These are phyloP conservation scores for Dysmachus trigonus DNA, from an alignment of 2,888 invertebrate genomes.

Conservation along the genomic window DNA sequence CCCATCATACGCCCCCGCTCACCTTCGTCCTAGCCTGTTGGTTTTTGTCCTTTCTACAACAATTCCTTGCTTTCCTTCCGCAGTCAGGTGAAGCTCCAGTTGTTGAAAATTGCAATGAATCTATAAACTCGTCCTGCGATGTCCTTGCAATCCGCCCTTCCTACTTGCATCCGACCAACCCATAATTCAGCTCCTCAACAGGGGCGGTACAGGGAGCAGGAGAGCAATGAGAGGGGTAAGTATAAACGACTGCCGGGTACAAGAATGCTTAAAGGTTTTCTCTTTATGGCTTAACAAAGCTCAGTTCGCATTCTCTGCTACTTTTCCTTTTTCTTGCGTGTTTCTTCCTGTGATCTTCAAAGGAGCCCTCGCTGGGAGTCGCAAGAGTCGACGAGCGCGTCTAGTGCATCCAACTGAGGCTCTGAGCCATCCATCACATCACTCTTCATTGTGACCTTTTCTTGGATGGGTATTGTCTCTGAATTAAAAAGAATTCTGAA, in stretches of 20 bases:
- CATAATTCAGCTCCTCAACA: background rate
- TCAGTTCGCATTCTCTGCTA: background rate
- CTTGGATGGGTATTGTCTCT: background rate
- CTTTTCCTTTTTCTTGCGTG: background rate
- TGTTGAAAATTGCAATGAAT: background rate
- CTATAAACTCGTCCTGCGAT: background rate
- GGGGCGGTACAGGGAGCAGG: background rate
- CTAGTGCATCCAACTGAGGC: constrained; percentile 1
- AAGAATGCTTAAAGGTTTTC: constrained; percentile 7
- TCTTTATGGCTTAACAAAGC: constrained; percentile 8
- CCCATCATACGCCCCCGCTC: background rate
- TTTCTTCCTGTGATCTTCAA: background rate
- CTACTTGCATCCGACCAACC: background rate
- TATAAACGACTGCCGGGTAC: constrained; percentile 16
- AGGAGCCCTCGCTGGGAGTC: background rate
- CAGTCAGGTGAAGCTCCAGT: background rate
- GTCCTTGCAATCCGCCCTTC: background rate
- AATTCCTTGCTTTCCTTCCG: background rate
- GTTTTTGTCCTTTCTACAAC: background rate
- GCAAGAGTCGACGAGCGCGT: background rate
- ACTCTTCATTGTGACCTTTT: constrained; percentile 15
- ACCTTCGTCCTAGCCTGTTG: background rate
- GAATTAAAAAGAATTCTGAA: background rate
- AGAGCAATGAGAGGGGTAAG: background rate
- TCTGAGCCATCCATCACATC: constrained; percentile 7